Evolutionary conservation across 2,888 invertebrate species (phyloP).

Genomic region (Anodontia alba): DNA sequence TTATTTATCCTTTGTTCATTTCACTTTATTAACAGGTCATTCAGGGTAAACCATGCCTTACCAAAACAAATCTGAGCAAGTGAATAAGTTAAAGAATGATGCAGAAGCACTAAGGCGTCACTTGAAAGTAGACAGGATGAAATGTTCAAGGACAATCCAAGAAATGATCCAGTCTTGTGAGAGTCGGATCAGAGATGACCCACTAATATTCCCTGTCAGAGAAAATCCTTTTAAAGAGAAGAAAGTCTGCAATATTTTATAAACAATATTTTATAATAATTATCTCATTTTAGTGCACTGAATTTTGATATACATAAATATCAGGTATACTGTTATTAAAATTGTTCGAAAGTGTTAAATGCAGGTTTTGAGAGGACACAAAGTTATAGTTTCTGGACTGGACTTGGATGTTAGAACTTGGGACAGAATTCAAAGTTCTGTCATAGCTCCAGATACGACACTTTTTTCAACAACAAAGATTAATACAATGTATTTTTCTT

Average conservation of each 20-base stretch:
- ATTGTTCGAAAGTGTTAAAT: too few relatives aligned
- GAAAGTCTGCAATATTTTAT: conserved; percentile 79
- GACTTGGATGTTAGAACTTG: too few relatives aligned
- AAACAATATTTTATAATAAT: conserved; percentile 28
- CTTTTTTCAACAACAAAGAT: too few relatives aligned
- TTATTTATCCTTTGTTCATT: conserved; percentile 6
- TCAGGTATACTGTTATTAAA: too few relatives aligned
- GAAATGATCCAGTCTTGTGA: conserved; percentile 78
- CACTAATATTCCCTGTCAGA: conserved; percentile 79
- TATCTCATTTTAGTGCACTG: background rate
- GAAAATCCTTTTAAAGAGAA: conserved; percentile 83
- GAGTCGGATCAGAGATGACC: conserved; percentile 70
- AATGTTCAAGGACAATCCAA: conserved; percentile 71
- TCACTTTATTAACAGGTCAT: conserved; percentile 14
- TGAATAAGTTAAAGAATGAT: conserved; percentile 74
- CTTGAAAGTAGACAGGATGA: conserved; percentile 69
- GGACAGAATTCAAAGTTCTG: too few relatives aligned
- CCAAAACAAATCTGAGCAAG: conserved; percentile 72
- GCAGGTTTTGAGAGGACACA: too few relatives aligned
- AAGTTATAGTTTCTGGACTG: too few relatives aligned
- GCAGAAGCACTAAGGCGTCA: conserved; percentile 74
- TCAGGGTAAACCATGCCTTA: conserved; percentile 59
- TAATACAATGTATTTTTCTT: too few relatives aligned
- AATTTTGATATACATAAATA: too few relatives aligned
- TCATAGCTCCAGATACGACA: too few relatives aligned